These are phyloP conservation scores for Pseudomyrmex pallidus DNA, from an alignment of 1,140 invertebrate species.

Conservation along the genomic window DNA sequence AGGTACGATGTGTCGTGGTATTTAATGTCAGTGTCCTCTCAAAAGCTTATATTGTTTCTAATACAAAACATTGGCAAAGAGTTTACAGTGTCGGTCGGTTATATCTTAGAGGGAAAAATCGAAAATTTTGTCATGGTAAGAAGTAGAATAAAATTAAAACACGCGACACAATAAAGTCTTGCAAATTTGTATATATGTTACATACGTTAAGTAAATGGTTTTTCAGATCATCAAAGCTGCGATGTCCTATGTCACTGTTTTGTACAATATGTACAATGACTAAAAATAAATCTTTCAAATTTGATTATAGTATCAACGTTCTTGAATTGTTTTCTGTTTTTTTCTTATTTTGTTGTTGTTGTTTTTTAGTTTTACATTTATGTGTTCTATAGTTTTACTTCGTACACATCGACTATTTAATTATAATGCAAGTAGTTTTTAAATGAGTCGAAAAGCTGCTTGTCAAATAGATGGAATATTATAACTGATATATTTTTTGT, in stretches of 20 bases:
- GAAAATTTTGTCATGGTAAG: constrained; percentile 65
- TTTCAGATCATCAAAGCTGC: constrained; percentile 50
- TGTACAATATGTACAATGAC: background rate
- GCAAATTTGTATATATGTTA: background rate
- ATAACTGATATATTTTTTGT: too few species aligned
- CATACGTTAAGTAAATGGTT: background rate
- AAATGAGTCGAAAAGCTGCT: too few species aligned
- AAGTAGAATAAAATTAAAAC: background rate
- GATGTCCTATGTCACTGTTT: constrained; percentile 43
- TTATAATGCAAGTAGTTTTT: too few species aligned
- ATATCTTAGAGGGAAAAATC: constrained; percentile 40
- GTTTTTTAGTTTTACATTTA: too few species aligned
- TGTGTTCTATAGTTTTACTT: too few species aligned
- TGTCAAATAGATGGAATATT: too few species aligned
- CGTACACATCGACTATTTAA: too few species aligned
- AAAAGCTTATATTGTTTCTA: constrained; percentile 64
- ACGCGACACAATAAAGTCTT: background rate
- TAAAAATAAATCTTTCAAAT: too few species aligned
- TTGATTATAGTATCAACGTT: too few species aligned
- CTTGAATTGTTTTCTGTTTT: too few species aligned
- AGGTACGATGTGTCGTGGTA: constrained; percentile 60
- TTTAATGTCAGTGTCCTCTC: constrained; percentile 30
- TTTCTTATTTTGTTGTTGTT: too few species aligned
- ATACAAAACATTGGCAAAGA: constrained; percentile 49
- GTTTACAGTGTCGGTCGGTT: constrained; percentile 9